These are phyloP conservation scores for Morpho achilles DNA, from an alignment of 2,888 invertebrate species.

Conservation along the genomic window DNA sequence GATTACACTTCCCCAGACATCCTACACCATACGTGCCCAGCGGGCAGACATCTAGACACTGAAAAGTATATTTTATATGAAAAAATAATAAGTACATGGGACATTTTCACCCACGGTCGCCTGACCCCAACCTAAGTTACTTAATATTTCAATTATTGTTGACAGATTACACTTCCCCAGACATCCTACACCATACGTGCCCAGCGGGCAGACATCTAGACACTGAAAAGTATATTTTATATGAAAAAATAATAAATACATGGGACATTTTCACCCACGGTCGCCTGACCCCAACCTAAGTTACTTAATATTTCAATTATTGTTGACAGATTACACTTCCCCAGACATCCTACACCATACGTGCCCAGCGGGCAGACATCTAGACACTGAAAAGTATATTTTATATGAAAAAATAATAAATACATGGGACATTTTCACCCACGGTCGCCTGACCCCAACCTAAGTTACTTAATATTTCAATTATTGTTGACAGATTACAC, in stretches of 20 bases:
- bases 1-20: constrained; percentile 84
- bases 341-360: constrained; percentile 86
- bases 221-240: constrained; percentile 68
- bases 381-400: constrained; percentile 76
- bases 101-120: no score
- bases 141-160: no score
- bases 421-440: no score
- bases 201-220: constrained; percentile 84
- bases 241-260: no score
- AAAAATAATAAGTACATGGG: no score
- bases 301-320: no score
- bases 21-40: constrained; percentile 85
- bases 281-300: no score
- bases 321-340: constrained; percentile 87
- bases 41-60: constrained; percentile 87
- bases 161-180: constrained; percentile 84
- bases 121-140: no score
- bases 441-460: no score
- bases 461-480: no score
- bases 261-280: no score
- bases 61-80: constrained; percentile 13
- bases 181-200: constrained; percentile 87
- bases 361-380: constrained; percentile 85
- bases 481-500: constrained; percentile 84
- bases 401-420: no score